phyloP scores from a whole-genome alignment of 2,113 vertebrate species.

The Petroica traversi region DNA sequence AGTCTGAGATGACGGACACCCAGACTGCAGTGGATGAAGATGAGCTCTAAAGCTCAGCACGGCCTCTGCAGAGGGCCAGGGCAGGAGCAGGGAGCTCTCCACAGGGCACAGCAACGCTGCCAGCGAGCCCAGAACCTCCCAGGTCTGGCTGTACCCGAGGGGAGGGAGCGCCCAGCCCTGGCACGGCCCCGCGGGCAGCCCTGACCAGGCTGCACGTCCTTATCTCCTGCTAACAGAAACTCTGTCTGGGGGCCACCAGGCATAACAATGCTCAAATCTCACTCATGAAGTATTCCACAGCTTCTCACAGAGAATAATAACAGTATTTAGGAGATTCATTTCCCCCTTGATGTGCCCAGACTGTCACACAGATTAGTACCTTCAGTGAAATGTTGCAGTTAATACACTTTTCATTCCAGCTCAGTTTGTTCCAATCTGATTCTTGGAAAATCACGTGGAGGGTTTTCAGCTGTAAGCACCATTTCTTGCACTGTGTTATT shows the following conservation, averaged over 20 bases:
- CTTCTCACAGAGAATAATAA: not conserved
- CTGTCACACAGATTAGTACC: not conserved
- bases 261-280: not conserved
- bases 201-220: not conserved
- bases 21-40: accelerated
- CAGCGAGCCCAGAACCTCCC: accelerated
- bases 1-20: not conserved
- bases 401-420: not conserved
- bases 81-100: not conserved
- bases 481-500: not conserved
- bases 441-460: not conserved
- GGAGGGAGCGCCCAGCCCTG: not conserved
- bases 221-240: not conserved
- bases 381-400: not conserved
- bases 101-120: accelerated
- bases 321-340: not conserved
- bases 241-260: not conserved
- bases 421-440: not conserved
- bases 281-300: not conserved
- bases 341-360: not conserved
- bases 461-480: not conserved
- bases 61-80: not conserved
- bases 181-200: not conserved
- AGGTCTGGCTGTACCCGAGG: accelerated
- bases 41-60: not conserved